Conservation (phyloP, 1,140 invertebrate species). For the Dryas iulia region DNA sequence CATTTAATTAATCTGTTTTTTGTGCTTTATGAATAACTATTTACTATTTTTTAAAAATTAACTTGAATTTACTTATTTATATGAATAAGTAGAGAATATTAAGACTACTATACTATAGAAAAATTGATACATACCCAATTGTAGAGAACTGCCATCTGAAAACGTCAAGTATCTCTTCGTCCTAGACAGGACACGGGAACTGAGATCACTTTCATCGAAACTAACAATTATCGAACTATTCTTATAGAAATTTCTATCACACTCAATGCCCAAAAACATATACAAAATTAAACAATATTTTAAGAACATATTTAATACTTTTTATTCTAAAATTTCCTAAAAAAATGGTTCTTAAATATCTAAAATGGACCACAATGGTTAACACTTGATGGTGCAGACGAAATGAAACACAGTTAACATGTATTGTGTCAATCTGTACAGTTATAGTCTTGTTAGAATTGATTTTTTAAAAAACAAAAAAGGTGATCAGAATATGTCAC, state of each 20-base stretch:
- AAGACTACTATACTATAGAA: background rate
- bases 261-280: background rate
- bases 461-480: constrained; percentile 52
- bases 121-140: constrained; percentile 82
- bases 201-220: constrained; percentile 41
- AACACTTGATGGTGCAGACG: constrained; percentile 37
- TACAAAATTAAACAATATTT: background rate
- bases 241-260: background rate
- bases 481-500: constrained; percentile 34
- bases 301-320: background rate
- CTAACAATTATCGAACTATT: constrained; percentile 16
- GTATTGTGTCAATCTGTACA: constrained; percentile 59
- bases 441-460: constrained; percentile 55
- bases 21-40: too few relatives aligned
- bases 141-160: constrained; percentile 88
- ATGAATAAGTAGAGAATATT: background rate
- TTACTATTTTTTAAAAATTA: too few relatives aligned
- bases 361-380: constrained; percentile 51
- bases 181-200: constrained; percentile 79
- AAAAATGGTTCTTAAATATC: constrained; percentile 30
- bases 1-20: too few relatives aligned
- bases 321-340: background rate
- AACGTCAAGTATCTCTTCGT: constrained; percentile 88
- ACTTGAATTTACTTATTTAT: too few relatives aligned
- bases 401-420: constrained; percentile 70